These are phyloP conservation scores for Crocidura indochinensis DNA, from an alignment of 2,797 vertebrate species.

Conservation along the genomic window DNA sequence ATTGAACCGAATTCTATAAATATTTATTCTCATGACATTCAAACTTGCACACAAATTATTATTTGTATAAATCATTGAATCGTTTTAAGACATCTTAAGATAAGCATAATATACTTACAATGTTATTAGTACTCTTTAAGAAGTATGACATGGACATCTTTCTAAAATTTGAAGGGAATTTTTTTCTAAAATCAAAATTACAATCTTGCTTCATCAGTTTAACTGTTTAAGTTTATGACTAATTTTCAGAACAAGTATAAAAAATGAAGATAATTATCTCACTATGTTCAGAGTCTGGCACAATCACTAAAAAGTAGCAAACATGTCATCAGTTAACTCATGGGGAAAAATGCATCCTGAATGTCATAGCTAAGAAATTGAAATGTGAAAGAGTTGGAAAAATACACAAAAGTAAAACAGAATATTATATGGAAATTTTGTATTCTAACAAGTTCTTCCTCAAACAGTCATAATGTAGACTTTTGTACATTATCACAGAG, in stretches of 20 bases:
- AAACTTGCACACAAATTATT: too few relatives aligned
- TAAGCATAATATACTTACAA: too few relatives aligned
- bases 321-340: background rate
- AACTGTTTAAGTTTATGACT: background rate
- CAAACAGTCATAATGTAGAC: background rate
- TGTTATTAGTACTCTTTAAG: background rate
- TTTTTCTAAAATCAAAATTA: background rate
- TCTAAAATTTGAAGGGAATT: conserved; percentile 3
- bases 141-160: background rate
- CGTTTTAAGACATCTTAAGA: too few relatives aligned
- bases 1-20: too few relatives aligned
- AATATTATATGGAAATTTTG: background rate
- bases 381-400: background rate
- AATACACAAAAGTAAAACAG: conserved; percentile 10
- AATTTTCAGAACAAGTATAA: background rate
- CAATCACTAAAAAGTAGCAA: background rate
- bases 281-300: background rate
- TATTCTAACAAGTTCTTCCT: background rate
- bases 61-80: too few relatives aligned
- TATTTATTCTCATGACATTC: too few relatives aligned
- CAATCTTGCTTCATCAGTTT: conserved; percentile 34
- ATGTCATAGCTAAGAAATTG: conserved; percentile 17
- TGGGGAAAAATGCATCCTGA: background rate
- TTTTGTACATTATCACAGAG: background rate
- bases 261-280: background rate